Evolutionary conservation across 2,113 vertebrate genomes (phyloP).

Genomic region (Damaliscus lunatus): DNA sequence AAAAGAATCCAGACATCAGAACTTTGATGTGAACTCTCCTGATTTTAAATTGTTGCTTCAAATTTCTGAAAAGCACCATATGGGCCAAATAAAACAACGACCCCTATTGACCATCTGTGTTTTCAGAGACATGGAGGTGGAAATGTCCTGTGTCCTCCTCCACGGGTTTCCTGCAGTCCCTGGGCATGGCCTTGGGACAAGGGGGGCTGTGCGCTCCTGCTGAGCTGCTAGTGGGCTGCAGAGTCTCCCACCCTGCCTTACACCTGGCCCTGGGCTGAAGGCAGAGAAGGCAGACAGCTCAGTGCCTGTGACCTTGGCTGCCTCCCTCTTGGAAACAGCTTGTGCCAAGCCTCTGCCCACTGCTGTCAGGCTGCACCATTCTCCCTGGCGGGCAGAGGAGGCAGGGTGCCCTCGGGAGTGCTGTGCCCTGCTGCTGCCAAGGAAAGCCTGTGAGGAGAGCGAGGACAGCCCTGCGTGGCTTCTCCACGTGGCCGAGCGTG

Average conservation of each 20-base stretch:
- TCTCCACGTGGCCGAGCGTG: background rate
- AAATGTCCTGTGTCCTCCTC: background rate
- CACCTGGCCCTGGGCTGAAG: background rate
- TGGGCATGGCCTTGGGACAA: background rate
- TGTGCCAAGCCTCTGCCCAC: conserved; percentile 10
- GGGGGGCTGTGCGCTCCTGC: background rate
- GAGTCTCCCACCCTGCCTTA: background rate
- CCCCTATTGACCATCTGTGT: background rate
- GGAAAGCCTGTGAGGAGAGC: background rate
- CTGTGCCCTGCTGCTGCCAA: background rate
- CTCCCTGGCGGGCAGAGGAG: background rate
- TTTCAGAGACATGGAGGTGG: background rate
- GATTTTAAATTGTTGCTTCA: conserved; percentile 18
- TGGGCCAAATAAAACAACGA: background rate
- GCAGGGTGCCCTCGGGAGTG: background rate
- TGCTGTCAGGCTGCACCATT: background rate
- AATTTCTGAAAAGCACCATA: background rate
- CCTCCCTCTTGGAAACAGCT: background rate
- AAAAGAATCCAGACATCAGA: background rate
- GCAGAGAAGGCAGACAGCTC: background rate
- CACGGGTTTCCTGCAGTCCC: background rate
- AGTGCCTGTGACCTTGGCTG: conserved; percentile 12
- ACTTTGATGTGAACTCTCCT: background rate
- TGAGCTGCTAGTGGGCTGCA: background rate
- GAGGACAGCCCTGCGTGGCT: background rate